These are phyloP conservation scores for Yponomeuta cagnagella DNA, from an alignment of 2,888 invertebrate genomes.

Conservation along the genomic window DNA sequence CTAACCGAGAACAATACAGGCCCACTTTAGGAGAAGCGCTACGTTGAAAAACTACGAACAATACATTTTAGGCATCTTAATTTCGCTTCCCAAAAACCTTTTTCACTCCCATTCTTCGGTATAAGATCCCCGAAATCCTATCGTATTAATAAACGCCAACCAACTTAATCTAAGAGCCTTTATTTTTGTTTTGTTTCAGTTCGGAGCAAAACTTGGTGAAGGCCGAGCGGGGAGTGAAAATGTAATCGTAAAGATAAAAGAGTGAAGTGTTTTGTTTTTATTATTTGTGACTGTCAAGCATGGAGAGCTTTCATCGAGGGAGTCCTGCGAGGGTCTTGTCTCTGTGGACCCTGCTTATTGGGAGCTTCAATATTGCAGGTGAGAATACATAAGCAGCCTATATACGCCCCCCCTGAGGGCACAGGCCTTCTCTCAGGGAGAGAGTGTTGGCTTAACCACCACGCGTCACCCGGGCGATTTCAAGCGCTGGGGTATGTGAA, in stretches of 20 bases:
- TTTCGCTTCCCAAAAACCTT: neutral
- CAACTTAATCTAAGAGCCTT: neutral
- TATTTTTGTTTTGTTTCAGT: conserved; percentile 16
- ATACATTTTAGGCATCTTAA: neutral
- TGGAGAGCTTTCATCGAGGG: conserved; percentile 48
- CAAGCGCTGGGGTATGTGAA: no score
- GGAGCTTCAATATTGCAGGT: conserved; percentile 61
- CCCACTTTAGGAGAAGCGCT: no score
- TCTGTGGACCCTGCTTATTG: conserved; percentile 55
- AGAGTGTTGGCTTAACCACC: no score
- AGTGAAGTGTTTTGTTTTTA: conserved; percentile 31
- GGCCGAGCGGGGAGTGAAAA: conserved; percentile 29
- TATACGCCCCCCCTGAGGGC: neutral
- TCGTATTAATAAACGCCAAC: neutral
- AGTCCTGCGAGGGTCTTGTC: conserved; percentile 48
- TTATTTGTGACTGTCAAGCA: conserved; percentile 27
- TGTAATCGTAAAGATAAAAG: conserved; percentile 32
- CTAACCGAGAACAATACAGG: no score
- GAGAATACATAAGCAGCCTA: conserved; percentile 20
- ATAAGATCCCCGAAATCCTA: neutral
- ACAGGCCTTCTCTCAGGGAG: neutral
- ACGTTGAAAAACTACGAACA: neutral
- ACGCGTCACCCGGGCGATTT: no score
- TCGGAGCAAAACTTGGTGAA: conserved; percentile 10
- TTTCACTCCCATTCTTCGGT: neutral